A percentile compares a stretch with the other conserved stretches of the same genome.
Evolutionary conservation across 2,888 invertebrate genomes (phyloP).

Genomic region (Drosophila anomalata): DNA sequence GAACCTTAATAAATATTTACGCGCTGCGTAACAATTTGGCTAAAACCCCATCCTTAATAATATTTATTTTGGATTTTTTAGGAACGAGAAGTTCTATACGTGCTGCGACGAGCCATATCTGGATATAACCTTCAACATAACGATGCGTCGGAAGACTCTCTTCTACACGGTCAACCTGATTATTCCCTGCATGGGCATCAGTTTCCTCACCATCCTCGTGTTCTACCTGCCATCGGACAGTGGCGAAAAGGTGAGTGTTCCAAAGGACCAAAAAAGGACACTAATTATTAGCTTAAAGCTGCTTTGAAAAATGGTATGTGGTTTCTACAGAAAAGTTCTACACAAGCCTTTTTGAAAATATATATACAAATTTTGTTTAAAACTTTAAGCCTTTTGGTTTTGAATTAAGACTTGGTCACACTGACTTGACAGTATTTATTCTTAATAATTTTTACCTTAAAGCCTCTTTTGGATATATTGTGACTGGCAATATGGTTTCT

Average conservation of each 20-base stretch:
- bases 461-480: too few species aligned
- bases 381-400: too few species aligned
- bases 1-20: conserved; percentile 55
- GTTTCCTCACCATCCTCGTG: conserved; percentile 97
- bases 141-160: conserved; percentile 96
- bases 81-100: conserved; percentile 96
- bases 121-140: conserved; percentile 98
- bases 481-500: too few species aligned
- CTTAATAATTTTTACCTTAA: too few species aligned
- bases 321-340: too few species aligned
- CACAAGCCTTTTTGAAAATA: too few species aligned
- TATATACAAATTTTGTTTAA: too few species aligned
- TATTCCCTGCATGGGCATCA: conserved; percentile 98
- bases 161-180: conserved; percentile 99
- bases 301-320: too few species aligned
- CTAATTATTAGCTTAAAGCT: too few species aligned
- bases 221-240: conserved; percentile 99
- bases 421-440: too few species aligned
- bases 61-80: conserved; percentile 82
- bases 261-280: too few species aligned
- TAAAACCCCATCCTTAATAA: conserved; percentile 1
- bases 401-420: too few species aligned
- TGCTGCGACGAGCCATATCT: conserved; percentile 98
- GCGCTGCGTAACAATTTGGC: conserved; percentile 43
- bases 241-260: conserved; percentile 93